Conservation (phyloP, 2,888 invertebrate genomes). For the Limnephilus lunatus region DNA sequence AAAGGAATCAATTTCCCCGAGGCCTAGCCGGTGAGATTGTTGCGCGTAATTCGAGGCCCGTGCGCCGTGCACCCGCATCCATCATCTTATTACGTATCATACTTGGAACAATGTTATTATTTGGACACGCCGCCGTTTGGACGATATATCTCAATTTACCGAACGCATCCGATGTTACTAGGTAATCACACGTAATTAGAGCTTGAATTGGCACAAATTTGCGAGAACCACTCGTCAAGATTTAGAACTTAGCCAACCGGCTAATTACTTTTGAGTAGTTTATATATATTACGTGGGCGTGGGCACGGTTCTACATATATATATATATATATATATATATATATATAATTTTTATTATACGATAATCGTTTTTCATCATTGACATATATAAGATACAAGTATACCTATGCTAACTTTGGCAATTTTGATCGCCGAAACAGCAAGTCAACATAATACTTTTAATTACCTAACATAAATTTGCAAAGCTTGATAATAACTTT, state of each 20-base stretch:
- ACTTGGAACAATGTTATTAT: neutral
- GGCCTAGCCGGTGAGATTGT: neutral
- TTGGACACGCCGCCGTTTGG: neutral
- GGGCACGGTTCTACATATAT: too few species aligned
- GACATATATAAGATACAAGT: too few species aligned
- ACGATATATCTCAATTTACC: neutral
- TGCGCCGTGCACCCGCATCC: neutral
- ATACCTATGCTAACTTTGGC: too few species aligned
- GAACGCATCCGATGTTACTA: neutral
- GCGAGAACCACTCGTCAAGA: neutral
- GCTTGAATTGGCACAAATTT: constrained; percentile 2
- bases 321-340: too few species aligned
- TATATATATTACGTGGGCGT: too few species aligned
- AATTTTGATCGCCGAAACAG: too few species aligned
- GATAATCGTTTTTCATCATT: too few species aligned
- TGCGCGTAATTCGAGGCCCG: neutral
- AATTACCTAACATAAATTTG: too few species aligned
- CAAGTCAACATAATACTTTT: too few species aligned
- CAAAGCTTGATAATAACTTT: too few species aligned
- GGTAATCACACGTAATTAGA: neutral
- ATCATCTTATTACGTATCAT: neutral
- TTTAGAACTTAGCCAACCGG: neutral
- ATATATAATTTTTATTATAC: too few species aligned
- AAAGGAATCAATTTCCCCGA: neutral
- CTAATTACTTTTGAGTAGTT: too few species aligned